These are phyloP conservation scores for Drosophila heteroneura DNA, from an alignment of 2,888 invertebrate species.

Conservation along the genomic window DNA sequence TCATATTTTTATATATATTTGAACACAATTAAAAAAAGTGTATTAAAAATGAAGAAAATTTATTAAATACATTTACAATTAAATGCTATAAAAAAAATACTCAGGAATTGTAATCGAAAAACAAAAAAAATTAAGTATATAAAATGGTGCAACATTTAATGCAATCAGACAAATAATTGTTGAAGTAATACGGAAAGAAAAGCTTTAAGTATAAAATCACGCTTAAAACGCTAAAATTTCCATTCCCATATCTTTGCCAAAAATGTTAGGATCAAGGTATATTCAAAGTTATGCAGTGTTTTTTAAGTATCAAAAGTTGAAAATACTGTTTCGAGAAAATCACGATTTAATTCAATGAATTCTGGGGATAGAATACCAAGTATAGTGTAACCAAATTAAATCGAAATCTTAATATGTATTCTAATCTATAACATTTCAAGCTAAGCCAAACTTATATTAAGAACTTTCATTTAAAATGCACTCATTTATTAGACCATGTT, in stretches of 20 bases:
- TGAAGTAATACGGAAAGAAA: too few relatives aligned
- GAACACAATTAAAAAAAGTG: background rate
- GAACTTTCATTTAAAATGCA: background rate
- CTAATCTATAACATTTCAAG: background rate
- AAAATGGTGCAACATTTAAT: too few relatives aligned
- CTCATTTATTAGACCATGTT: background rate
- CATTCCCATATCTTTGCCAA: background rate
- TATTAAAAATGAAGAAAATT: background rate
- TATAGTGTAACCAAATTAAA: too few relatives aligned
- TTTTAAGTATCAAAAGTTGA: background rate
- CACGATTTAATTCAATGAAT: background rate
- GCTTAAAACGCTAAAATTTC: background rate
- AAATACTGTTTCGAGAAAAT: background rate
- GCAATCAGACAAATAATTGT: too few relatives aligned
- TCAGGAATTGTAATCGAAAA: background rate
- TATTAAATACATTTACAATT: background rate
- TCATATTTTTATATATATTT: background rate
- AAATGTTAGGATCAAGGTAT: background rate
- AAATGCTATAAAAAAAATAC: background rate
- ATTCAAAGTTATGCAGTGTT: background rate
- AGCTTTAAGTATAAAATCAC: background rate
- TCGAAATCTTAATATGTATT: background rate
- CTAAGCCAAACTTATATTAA: background rate
- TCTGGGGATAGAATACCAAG: background rate
- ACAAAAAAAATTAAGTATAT: background rate